Percentiles rank a stretch among this genome's conserved stretches.
Conservation (phyloP, 2,113 vertebrate species). For the Lethenteron reissneri region DNA sequence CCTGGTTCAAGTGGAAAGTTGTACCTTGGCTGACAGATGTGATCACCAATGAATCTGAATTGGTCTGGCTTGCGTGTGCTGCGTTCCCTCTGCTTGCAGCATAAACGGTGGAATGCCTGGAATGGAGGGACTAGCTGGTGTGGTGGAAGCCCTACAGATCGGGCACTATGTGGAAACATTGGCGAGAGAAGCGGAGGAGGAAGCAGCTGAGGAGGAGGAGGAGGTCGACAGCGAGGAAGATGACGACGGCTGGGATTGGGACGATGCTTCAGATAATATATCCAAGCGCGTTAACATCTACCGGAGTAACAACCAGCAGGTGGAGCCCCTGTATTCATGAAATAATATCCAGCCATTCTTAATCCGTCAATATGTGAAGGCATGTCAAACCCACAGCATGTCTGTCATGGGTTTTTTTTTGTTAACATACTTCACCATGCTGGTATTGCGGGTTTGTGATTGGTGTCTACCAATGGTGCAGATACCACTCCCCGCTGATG, state of each 20-base stretch:
- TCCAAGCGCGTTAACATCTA: slow-evolving; percentile 18
- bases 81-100: too few relatives aligned
- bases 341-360: not conserved
- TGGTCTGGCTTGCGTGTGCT: too few relatives aligned
- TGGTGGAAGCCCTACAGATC: too few relatives aligned
- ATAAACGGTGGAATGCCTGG: too few relatives aligned
- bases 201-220: slow-evolving; percentile 13
- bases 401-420: slow-evolving; percentile 20
- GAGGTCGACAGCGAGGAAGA: slow-evolving; percentile 17
- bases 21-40: too few relatives aligned
- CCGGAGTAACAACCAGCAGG: slow-evolving; percentile 34
- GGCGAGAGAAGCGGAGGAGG: too few relatives aligned
- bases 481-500: not conserved
- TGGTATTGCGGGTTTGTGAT: slow-evolving; percentile 1
- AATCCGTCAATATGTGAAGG: not conserved
- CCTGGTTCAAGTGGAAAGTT: too few relatives aligned
- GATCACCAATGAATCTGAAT: too few relatives aligned
- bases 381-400: slow-evolving; percentile 15
- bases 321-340: slow-evolving; percentile 11
- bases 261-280: slow-evolving; percentile 26
- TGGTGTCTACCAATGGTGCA: not conserved
- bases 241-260: slow-evolving; percentile 34
- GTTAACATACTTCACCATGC: slow-evolving; percentile 13
- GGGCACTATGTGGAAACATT: too few relatives aligned
- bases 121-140: too few relatives aligned